phyloP scores from a whole-genome alignment of 2,113 vertebrate species.

The Hystrix brachyura region DNA sequence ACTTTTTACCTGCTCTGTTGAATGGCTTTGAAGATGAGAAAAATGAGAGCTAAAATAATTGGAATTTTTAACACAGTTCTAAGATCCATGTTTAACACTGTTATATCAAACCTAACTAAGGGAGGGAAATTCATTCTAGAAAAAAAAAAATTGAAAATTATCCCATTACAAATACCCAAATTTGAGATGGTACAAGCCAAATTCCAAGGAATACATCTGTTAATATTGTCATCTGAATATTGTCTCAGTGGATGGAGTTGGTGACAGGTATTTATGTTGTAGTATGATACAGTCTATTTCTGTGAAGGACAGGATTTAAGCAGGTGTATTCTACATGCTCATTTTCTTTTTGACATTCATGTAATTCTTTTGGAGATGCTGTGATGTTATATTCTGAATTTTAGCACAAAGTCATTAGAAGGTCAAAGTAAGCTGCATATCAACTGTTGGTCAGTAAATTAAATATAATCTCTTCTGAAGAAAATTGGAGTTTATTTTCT shows the following conservation, averaged over 20 bases:
- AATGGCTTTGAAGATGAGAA: not conserved
- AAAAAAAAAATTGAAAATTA: not conserved
- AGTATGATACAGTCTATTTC: not conserved
- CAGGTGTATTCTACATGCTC: not conserved
- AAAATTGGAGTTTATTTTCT: constrained; percentile 9
- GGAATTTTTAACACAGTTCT: not conserved
- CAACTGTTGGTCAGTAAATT: not conserved
- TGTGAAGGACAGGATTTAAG: not conserved
- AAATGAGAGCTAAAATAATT: not conserved
- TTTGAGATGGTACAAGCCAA: not conserved
- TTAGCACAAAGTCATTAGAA: constrained; percentile 32
- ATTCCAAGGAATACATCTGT: not conserved
- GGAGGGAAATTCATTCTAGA: not conserved
- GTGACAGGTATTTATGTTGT: not conserved
- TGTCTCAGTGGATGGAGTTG: not conserved
- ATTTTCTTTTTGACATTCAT: constrained; percentile 16
- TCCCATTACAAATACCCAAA: not conserved
- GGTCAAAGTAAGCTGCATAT: constrained; percentile 11
- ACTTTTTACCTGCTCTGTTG: no score
- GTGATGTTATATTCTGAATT: constrained; percentile 27
- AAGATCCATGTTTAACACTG: not conserved
- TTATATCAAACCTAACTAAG: not conserved
- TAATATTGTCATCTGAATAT: not conserved
- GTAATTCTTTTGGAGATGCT: not conserved
- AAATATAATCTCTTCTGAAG: not conserved